Conservation (phyloP, 2,797 vertebrate species). For the Platyrinchus mystaceus region DNA sequence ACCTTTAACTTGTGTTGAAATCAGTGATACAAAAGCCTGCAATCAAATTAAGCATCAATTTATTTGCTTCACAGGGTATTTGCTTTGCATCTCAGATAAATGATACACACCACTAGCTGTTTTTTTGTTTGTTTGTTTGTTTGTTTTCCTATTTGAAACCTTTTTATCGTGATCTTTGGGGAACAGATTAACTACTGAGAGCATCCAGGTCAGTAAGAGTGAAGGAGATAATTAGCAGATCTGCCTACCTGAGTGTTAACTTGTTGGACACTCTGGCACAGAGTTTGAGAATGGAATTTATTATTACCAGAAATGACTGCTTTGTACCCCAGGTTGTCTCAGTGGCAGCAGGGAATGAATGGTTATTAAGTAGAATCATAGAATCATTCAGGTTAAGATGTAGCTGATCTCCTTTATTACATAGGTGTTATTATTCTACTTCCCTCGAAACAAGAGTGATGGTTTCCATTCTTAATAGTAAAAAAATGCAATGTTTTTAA, state of each 20-base stretch:
- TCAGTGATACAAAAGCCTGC: not conserved
- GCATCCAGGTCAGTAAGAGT: accelerated
- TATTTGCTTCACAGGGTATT: not conserved
- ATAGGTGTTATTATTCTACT: not conserved
- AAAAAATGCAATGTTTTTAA: not conserved
- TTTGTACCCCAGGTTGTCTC: not conserved
- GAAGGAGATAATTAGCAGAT: not conserved
- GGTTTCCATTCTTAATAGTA: not conserved
- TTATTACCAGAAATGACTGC: not conserved
- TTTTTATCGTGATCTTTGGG: not conserved
- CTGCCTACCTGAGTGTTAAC: not conserved
- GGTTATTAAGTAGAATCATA: not conserved
- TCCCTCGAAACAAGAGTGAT: not conserved
- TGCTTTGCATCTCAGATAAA: not conserved
- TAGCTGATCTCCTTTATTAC: not conserved
- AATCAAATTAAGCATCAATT: not conserved
- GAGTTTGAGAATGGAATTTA: not conserved
- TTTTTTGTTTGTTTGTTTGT: not conserved
- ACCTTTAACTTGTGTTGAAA: not conserved
- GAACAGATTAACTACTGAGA: not conserved
- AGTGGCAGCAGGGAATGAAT: not conserved
- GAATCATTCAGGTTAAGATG: not conserved
- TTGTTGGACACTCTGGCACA: not conserved
- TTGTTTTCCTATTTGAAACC: accelerated
- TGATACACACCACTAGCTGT: not conserved